A percentile compares a stretch with the other conserved stretches of the same genome.
Conservation (phyloP, 2,888 invertebrate species). For the Dicyrtomina minuta region DNA sequence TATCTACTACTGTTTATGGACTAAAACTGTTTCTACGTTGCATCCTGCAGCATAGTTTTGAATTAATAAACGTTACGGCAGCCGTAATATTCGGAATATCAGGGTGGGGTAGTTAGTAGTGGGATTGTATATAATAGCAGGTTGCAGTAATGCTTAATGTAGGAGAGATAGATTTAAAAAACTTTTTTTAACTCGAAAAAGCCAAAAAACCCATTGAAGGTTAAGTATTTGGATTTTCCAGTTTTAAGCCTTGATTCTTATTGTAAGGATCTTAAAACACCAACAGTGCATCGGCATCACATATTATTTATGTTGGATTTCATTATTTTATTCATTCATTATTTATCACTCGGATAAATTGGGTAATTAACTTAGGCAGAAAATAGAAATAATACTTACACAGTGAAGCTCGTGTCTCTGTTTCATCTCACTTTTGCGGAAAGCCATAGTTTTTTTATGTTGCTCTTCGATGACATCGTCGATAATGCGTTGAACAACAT, state of each 20-base stretch:
- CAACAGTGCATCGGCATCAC: background rate
- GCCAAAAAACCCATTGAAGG: no score
- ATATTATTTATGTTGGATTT: background rate
- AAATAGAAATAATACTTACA: slow-evolving; percentile 3
- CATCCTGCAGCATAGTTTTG: no score
- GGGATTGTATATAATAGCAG: no score
- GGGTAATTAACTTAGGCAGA: background rate
- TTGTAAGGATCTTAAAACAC: background rate
- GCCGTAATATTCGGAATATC: no score
- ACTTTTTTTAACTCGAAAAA: no score
- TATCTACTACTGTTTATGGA: no score
- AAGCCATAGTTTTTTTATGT: slow-evolving; percentile 44
- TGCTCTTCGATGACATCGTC: slow-evolving; percentile 51
- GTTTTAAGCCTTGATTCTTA: background rate
- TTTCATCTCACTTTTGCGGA: slow-evolving; percentile 40
- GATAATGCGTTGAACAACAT: slow-evolving; percentile 46
- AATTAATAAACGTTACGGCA: no score
- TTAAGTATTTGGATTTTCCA: background rate
- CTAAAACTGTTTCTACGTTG: no score
- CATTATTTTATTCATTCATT: slow-evolving; percentile 4
- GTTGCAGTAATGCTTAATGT: no score
- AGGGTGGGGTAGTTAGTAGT: no score
- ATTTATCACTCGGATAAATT: background rate
- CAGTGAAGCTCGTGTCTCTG: slow-evolving; percentile 45
- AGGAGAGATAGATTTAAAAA: no score